Evolutionary conservation across 2,888 invertebrate species (phyloP), one percentile per base, ranked within the genome.

Genomic region (Erebia epiphron): DNA sequence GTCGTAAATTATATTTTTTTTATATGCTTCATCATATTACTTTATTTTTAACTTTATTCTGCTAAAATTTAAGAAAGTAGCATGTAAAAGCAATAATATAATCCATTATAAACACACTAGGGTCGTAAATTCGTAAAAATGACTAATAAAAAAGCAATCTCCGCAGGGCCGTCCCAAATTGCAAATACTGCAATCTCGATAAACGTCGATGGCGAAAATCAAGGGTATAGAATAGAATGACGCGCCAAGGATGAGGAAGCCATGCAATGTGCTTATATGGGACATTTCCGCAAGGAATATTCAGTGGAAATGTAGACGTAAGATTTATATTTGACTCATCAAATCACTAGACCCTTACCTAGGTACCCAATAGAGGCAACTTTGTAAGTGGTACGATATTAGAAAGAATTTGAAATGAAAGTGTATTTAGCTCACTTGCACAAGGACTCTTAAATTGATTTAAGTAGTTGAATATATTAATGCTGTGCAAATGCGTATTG

Each of bases 161-260:
- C 72, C 64, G 70, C 65, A 70, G 72, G 56, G 64, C 64, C 56
- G 67, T 52, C 67, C 49, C 69, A 72, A 72, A 72, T 72, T 72
- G 71, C 63, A 49, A 66, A 70, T 67, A 61, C 70, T 71, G 75
- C 75, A 70, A 52, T 66, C 63, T 66, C 70, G 70, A 71, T 70
- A 75, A n/a, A 70, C 64, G 70, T 61, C 63, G 60, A 73, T 73
- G 71, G 64, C 60, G 52, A 65, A 68, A 73, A 73, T 69, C 73
- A 72, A 72, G 73, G 67, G 67, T 73, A 69, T 41, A 16, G 41
- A 54, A 69, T 41, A 16, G 41, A 54, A 54, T 64, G 64, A 64
- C 64, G 64, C 64, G 64, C 41, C 4, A 16, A 21, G 5, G 5
- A 10, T 64, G 54, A 54, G 21, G 16, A 13, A 8, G 14, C 64